Conservation (phyloP, 2,888 invertebrate species). For the Apeira syringaria region DNA sequence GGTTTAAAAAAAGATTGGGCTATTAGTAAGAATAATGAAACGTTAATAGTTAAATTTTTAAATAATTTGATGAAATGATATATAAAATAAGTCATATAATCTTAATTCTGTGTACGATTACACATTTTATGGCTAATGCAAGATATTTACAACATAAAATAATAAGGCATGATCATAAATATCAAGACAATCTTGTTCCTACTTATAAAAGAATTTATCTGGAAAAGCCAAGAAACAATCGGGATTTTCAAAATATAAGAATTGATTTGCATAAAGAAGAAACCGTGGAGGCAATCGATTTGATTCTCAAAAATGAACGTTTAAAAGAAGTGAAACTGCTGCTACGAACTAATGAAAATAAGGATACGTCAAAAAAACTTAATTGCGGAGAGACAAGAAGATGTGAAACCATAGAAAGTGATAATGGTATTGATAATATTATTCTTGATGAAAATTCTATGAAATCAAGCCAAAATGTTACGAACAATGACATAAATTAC, state of each 20-base stretch:
- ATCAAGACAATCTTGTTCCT: neutral
- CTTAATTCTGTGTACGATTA: neutral
- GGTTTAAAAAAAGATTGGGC: neutral
- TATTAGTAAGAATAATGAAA: neutral
- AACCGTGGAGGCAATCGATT: neutral
- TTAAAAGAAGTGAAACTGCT: neutral
- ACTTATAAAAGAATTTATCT: neutral
- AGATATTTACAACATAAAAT: neutral
- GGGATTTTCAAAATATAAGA: neutral
- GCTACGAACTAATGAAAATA: neutral
- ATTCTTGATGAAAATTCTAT: too few relatives aligned
- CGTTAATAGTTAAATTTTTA: neutral
- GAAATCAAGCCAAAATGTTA: neutral
- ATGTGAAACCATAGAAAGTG: neutral
- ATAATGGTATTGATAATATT: neutral
- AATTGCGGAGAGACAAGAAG: neutral
- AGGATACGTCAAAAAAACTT: neutral
- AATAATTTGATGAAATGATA: conserved; percentile 1
- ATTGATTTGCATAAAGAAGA: neutral
- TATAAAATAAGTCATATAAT: neutral
- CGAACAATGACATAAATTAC: neutral
- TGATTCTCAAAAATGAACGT: neutral
- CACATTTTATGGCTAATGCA: neutral
- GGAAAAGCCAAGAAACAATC: neutral
- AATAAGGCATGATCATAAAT: neutral